These are phyloP conservation scores for Notarius lentiginosus DNA, from an alignment of 2,113 vertebrate species.

Conservation along the genomic window DNA sequence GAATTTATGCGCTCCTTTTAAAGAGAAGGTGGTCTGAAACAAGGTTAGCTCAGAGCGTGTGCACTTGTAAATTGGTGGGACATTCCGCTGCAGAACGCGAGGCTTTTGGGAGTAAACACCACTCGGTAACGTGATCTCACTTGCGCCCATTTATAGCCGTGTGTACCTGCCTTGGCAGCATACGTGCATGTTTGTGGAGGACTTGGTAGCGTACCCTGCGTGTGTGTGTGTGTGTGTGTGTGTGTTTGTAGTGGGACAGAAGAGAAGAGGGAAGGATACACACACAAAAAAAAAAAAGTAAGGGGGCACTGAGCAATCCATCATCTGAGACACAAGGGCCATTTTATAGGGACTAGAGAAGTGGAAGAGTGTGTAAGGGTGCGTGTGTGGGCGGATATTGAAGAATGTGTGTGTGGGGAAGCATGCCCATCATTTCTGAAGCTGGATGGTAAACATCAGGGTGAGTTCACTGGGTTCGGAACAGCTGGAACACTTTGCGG, in stretches of 20 bases:
- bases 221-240: neutral
- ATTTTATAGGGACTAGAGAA: constrained; percentile 63
- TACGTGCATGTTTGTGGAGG: constrained; percentile 61
- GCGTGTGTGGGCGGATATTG: constrained; percentile 62
- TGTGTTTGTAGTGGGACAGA: constrained; percentile 12
- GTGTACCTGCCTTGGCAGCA: constrained; percentile 65
- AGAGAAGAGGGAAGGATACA: neutral
- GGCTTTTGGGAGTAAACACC: constrained; percentile 64
- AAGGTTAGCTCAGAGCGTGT: constrained; percentile 55
- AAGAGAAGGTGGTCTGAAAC: constrained; percentile 45
- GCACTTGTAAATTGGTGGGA: constrained; percentile 57
- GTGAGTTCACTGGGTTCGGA: constrained; percentile 73
- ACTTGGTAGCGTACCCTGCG: constrained; percentile 50
- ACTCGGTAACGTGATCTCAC: constrained; percentile 55
- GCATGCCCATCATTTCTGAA: constrained; percentile 69
- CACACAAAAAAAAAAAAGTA: neutral
- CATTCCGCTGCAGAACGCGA: constrained; percentile 61
- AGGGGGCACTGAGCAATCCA: constrained; percentile 61
- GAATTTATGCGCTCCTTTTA: constrained; percentile 24
- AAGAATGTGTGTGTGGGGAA: constrained; percentile 71
- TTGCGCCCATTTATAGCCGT: constrained; percentile 64
- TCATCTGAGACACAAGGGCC: constrained; percentile 64
- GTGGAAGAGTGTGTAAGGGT: neutral
- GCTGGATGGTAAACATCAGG: constrained; percentile 72
- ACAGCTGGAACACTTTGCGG: constrained; percentile 74